These are phyloP conservation scores for human (Homo sapiens) DNA, from an alignment of 2,113 vertebrate species.

Conservation along the genomic window GRCh38 chr4:17709501-17710000, in stretches of 20 bases:
- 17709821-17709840: background rate
- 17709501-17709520: conserved; percentile 80
- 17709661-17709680: background rate
- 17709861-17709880: background rate
- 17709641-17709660: conserved; percentile 87
- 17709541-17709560: conserved; percentile 88
- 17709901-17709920: rapidly evolving
- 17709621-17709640: conserved; percentile 95
- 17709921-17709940: background rate
- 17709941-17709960: background rate
- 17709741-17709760: background rate
- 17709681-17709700: rapidly evolving
- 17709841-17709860: background rate
- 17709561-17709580: conserved; percentile 91
- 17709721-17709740: rapidly evolving
- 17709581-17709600: conserved; percentile 88
- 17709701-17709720: background rate
- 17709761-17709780: background rate
- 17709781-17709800: background rate
- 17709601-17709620: conserved; percentile 94
- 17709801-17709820: background rate
- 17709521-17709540: conserved; percentile 82
- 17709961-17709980: background rate
- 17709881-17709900: background rate
- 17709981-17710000: background rate